Conservation (phyloP, 1,140 invertebrate genomes). For the Ridgeia piscesae region DNA sequence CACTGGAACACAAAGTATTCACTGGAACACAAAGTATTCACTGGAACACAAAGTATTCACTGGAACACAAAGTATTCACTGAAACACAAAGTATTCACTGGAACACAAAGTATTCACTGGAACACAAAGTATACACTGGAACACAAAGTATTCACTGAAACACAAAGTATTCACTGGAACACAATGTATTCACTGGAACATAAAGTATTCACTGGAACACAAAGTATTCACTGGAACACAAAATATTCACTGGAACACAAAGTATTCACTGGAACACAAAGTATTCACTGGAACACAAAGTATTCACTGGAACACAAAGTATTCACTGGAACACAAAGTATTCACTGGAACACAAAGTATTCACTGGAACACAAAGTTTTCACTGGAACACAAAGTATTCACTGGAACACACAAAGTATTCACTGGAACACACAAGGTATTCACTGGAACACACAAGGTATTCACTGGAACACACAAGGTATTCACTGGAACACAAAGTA, state of each 20-base stretch:
- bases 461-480: background rate
- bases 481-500: conserved; percentile 16
- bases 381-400: conserved; percentile 12
- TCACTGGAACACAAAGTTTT: background rate
- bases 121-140: conserved; percentile 9
- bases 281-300: background rate
- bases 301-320: conserved; percentile 13
- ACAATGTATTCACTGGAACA: background rate
- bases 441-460: conserved; percentile 18
- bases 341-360: conserved; percentile 15
- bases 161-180: conserved; percentile 8
- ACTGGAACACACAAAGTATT: background rate
- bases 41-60: conserved; percentile 10
- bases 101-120: background rate
- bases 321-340: background rate
- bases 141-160: background rate
- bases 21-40: background rate
- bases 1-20: conserved; percentile 12
- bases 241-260: conserved; percentile 5
- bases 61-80: background rate
- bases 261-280: conserved; percentile 7
- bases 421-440: no score
- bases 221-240: background rate
- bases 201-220: conserved; percentile 3
- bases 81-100: conserved; percentile 8